Conservation (phyloP, 1,140 invertebrate genomes). For the Melitaea cinxia region DNA sequence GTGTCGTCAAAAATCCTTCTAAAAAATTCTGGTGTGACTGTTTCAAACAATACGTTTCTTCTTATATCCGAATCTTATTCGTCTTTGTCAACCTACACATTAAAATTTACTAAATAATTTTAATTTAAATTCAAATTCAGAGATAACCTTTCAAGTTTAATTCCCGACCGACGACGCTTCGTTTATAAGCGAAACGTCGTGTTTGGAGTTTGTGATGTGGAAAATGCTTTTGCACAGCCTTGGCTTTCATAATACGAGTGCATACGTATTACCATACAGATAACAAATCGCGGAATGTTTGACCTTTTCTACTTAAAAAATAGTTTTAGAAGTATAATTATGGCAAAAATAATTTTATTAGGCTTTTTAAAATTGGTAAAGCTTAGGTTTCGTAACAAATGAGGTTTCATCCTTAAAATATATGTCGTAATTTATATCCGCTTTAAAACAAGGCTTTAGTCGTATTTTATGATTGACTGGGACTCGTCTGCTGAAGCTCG, state of each 20-base stretch:
- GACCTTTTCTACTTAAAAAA: not conserved
- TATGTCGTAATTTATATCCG: too few species aligned
- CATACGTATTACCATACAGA: constrained; percentile 23
- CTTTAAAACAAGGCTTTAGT: not conserved
- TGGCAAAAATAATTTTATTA: too few species aligned
- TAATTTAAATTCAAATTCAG: constrained; percentile 3
- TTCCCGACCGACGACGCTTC: not conserved
- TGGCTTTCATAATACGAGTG: not conserved
- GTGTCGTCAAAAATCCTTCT: too few species aligned
- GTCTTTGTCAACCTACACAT: too few species aligned
- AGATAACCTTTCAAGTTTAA: constrained; percentile 8
- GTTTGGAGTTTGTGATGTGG: constrained; percentile 18
- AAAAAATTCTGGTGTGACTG: too few species aligned
- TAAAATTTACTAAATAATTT: not conserved
- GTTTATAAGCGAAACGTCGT: constrained; percentile 19
- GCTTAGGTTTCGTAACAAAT: too few species aligned
- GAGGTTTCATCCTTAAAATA: too few species aligned
- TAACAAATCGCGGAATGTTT: constrained; percentile 3
- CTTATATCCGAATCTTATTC: too few species aligned
- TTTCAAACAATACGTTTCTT: too few species aligned
- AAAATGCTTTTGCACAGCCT: constrained; percentile 16
- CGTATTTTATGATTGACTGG: constrained; percentile 26
- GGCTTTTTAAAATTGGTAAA: too few species aligned
- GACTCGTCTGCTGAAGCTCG: constrained; percentile 25
- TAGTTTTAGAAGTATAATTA: not conserved